These are phyloP conservation scores for Pionites leucogaster DNA, from an alignment of 2,113 vertebrate species.

Conservation along the genomic window DNA sequence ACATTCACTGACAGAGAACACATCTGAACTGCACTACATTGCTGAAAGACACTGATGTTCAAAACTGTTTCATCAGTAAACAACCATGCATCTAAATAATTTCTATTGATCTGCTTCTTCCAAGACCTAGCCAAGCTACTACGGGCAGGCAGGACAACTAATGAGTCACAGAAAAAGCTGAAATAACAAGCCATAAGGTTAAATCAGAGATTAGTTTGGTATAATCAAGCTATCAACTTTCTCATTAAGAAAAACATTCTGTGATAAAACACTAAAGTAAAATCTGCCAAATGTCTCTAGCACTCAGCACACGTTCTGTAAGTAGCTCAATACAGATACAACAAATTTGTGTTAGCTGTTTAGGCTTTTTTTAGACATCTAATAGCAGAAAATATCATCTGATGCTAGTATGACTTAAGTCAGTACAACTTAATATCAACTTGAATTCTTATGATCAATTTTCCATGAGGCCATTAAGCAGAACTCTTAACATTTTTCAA, in stretches of 20 bases:
- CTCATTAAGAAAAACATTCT: not conserved
- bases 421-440: not conserved
- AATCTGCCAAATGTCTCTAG: not conserved
- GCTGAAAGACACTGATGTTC: not conserved
- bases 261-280: not conserved
- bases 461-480: not conserved
- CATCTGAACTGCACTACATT: not conserved
- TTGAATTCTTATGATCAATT: not conserved
- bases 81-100: not conserved
- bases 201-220: not conserved
- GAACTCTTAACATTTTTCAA: not conserved
- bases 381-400: not conserved
- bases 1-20: not conserved
- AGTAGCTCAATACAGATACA: not conserved
- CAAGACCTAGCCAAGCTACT: fast-evolving
- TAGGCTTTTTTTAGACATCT: not conserved
- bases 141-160: not conserved
- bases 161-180: not conserved
- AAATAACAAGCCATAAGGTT: not conserved
- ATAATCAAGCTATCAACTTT: not conserved
- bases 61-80: not conserved
- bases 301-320: not conserved
- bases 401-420: not conserved
- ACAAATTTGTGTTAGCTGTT: not conserved
- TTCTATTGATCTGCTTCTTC: not conserved